Evolutionary conservation across 2,113 vertebrate species (phyloP).

Genomic region (Crotalus horridus): DNA sequence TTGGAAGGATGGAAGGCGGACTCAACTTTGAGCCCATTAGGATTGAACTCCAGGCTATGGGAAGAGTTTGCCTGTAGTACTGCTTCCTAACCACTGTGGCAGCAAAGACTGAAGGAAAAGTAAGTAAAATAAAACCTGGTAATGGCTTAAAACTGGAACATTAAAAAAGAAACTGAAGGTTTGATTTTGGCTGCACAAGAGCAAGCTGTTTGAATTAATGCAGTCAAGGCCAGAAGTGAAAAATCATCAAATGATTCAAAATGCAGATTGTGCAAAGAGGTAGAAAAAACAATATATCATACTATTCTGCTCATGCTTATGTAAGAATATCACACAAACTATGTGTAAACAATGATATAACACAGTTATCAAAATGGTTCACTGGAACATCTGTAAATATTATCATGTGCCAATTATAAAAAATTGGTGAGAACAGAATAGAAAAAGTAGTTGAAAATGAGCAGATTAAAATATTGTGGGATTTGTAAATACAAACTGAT

Average conservation of each 20-base stretch:
- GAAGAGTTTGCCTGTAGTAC: neutral
- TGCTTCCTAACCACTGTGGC: neutral
- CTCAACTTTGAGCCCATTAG: neutral
- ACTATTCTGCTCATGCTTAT: neutral
- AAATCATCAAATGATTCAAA: neutral
- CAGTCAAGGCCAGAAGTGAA: neutral
- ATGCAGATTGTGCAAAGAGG: neutral
- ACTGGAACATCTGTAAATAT: neutral
- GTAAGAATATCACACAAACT: neutral
- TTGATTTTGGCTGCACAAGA: neutral
- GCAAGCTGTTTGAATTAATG: neutral
- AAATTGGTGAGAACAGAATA: neutral
- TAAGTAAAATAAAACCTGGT: neutral
- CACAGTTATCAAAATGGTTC: neutral
- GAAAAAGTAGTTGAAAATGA: neutral
- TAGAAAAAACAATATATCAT: neutral
- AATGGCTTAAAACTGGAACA: neutral
- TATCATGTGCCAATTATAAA: neutral
- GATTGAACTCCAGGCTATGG: neutral
- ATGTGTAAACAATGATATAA: neutral
- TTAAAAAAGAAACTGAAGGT: neutral
- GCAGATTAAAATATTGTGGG: neutral
- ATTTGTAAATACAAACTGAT: neutral
- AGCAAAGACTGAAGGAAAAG: neutral
- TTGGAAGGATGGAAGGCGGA: neutral